Conservation (phyloP, 2,113 vertebrate species). For the Hystrix cristata region DNA sequence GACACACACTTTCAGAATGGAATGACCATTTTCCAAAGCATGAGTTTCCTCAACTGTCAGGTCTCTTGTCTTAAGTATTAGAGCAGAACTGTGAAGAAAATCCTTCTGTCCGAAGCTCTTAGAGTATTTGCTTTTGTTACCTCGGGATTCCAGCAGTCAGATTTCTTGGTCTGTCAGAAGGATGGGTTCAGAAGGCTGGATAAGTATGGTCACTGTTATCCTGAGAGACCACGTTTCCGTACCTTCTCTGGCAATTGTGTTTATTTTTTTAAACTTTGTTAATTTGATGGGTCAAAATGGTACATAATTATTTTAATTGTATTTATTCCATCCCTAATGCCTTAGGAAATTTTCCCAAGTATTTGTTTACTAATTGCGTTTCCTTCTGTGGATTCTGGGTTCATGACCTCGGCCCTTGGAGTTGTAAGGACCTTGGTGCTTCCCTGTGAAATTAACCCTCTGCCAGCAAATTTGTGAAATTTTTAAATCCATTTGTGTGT, state of each 20-base stretch:
- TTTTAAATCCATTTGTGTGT: not conserved
- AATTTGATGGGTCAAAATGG: conserved; percentile 75
- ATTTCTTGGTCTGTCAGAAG: not conserved
- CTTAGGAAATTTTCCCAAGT: conserved; percentile 63
- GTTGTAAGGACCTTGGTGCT: not conserved
- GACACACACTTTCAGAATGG: not conserved
- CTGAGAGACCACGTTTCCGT: not conserved
- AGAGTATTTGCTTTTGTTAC: conserved; percentile 1
- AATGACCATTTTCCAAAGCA: not conserved
- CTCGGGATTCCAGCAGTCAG: not conserved
- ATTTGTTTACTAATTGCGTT: conserved; percentile 76
- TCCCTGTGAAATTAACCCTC: conserved; percentile 14
- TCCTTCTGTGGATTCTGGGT: conserved; percentile 66
- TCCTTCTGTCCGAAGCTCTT: not conserved
- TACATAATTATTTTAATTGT: conserved; percentile 79
- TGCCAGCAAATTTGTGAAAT: not conserved
- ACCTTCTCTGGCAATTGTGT: conserved; percentile 34
- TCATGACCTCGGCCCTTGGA: not conserved
- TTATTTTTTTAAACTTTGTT: conserved; percentile 77
- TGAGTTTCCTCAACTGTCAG: not conserved
- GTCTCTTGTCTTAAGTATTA: not conserved
- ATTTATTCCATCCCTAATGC: conserved; percentile 68
- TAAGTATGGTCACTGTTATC: not conserved
- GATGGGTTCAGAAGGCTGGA: not conserved
- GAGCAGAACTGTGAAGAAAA: not conserved